Base-by-base conservation (phyloP, 2,888 invertebrate species). In the Leucoptera coffeella region DNA sequence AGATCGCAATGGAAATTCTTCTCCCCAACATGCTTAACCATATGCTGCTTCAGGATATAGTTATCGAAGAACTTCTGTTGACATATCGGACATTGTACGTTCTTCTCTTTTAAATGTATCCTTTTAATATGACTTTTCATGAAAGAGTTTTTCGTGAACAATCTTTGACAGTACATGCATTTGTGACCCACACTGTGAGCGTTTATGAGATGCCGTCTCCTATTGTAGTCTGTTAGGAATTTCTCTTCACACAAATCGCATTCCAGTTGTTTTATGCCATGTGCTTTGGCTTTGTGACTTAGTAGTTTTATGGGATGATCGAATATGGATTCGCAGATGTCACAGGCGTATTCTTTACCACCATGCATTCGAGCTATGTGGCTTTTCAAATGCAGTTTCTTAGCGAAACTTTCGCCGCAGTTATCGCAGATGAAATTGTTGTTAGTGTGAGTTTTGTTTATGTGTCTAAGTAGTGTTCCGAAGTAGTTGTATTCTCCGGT, bases 1-100 rank as follows among this genome's bases (percentile, higher is more conserved):
- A 71, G 45, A 25, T 75, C 67, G 32, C 76, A 76, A 26, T 69
- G 57, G 32, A 67, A 69, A 8, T 55, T 53, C 4, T 57, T 52
- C 3, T 67, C 65, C 5, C 57, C 59, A 8, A 52, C 47, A 40
- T 73, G 74, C 15, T 55, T 56, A n/a, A 54, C 55, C 43, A 58
- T 56, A 31, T 73, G 73, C 4, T 45, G 35, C 15, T 44, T 50
- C 15, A 51, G 30, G 2, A 43, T 33, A 1, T 42, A 39, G 19
- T 41, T 41, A 29, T 52, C 46, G 27, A 51, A 54, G 25, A 55
- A 50, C 22, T 41, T 41, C 27, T 45, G 46, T 4, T 40, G 37
- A 25, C 58, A 58, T 3, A 53, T 37, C 1, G 43, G 35, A 28
- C 57, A 56, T 12, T 43, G 41, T 1, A 42, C 47, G 19, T 47